Percentiles rank a stretch among this genome's conserved stretches.
phyloP scores from a whole-genome alignment of 1,140 invertebrate species.

The Metaphire vulgaris region DNA sequence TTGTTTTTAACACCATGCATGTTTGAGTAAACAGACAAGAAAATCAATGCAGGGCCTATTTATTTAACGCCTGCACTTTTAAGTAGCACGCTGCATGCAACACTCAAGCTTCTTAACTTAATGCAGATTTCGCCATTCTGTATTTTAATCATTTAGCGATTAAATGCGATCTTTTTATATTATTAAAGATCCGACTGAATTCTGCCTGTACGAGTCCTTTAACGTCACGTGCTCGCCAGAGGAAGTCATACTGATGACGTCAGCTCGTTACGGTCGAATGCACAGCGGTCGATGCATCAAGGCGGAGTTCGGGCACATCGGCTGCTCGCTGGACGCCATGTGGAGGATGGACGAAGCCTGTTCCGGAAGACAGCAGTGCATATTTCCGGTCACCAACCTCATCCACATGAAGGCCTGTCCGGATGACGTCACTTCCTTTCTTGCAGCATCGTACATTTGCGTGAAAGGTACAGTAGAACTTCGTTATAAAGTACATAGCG shows the following conservation, averaged over 20 bases:
- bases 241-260: neutral
- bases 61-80: no score
- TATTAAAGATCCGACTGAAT: neutral
- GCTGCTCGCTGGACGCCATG: conserved; percentile 12
- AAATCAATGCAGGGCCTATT: no score
- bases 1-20: no score
- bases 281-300: neutral
- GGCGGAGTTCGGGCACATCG: conserved; percentile 10
- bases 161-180: no score
- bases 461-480: conserved; percentile 6
- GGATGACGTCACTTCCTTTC: conserved; percentile 5
- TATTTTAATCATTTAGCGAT: no score
- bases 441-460: conserved; percentile 10
- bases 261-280: neutral
- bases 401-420: conserved; percentile 9
- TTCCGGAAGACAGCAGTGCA: conserved; percentile 13
- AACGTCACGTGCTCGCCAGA: neutral
- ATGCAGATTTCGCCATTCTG: no score
- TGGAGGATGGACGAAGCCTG: conserved; percentile 16
- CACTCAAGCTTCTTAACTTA: no score
- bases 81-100: no score
- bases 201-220: neutral
- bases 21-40: no score
- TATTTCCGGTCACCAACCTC: conserved; percentile 11
- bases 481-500: no score